phyloP scores from a whole-genome alignment of 2,888 invertebrate genomes.

The Philereme vetulata region DNA sequence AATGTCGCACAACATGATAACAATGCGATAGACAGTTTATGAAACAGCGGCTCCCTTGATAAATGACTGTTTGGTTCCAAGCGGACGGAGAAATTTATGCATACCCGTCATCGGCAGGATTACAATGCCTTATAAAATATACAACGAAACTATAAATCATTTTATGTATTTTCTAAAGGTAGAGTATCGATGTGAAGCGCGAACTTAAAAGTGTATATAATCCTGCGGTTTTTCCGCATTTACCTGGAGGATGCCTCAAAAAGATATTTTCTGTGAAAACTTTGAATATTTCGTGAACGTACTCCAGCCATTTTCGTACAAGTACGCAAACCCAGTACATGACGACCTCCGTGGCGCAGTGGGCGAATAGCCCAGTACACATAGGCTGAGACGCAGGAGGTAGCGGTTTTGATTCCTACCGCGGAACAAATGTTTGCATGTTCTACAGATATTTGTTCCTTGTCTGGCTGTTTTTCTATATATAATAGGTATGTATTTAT shows the following conservation, averaged over 20 bases:
- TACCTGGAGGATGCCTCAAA: neutral
- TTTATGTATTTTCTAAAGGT: conserved; percentile 21
- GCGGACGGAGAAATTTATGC: conserved; percentile 65
- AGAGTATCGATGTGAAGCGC: conserved; percentile 3
- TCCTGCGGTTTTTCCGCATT: neutral
- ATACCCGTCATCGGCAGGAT: conserved; percentile 66
- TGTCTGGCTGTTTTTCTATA: too few species aligned
- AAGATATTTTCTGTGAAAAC: neutral
- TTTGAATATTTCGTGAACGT: neutral
- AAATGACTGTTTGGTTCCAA: conserved; percentile 58
- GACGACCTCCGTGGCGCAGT: too few species aligned
- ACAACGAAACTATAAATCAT: conserved; percentile 36
- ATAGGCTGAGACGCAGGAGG: too few species aligned
- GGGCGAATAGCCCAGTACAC: too few species aligned
- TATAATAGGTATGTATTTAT: too few species aligned
- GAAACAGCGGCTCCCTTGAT: conserved; percentile 67
- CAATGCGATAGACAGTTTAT: conserved; percentile 74
- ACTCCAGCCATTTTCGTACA: neutral
- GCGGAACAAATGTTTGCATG: too few species aligned
- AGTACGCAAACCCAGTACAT: neutral
- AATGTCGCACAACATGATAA: conserved; percentile 73
- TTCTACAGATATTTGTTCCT: too few species aligned
- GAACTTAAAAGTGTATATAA: conserved; percentile 16
- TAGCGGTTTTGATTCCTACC: too few species aligned
- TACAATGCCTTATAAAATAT: conserved; percentile 46